These are phyloP conservation scores for Zosterops hypoxanthus DNA, from an alignment of 2,113 vertebrate species.

Conservation along the genomic window DNA sequence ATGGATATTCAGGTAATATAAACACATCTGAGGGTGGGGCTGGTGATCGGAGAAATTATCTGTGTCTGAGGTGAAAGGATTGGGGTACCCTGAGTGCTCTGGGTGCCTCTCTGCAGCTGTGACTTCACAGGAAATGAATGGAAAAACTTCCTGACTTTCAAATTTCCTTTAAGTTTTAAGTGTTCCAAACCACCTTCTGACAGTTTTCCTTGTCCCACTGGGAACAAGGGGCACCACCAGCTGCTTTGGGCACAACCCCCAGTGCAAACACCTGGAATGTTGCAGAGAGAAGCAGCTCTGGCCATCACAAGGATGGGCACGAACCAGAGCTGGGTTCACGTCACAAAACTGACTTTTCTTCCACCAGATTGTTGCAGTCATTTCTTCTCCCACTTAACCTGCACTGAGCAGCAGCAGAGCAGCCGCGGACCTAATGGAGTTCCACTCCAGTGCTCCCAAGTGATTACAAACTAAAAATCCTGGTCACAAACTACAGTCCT, in stretches of 20 bases:
- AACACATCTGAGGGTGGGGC: not conserved
- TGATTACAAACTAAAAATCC: not conserved
- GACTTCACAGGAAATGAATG: not conserved
- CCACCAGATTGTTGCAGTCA: not conserved
- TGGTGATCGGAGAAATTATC: not conserved
- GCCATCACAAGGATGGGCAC: fast-evolving
- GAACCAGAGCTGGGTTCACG: not conserved
- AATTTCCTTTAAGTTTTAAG: not conserved
- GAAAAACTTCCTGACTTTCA: not conserved
- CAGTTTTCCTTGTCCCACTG: fast-evolving
- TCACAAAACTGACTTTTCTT: not conserved
- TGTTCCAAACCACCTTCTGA: not conserved
- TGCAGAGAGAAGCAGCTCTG: not conserved
- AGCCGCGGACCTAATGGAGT: not conserved
- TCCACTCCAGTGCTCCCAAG: not conserved
- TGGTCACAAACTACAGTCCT: not conserved
- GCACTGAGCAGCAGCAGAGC: not conserved
- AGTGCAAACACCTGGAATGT: not conserved
- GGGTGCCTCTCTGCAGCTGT: fast-evolving
- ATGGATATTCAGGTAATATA: not conserved
- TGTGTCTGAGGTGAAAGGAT: not conserved
- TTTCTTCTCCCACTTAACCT: not conserved
- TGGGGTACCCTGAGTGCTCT: not conserved
- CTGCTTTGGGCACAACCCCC: fast-evolving
- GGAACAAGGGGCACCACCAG: not conserved